Base-by-base conservation (phyloP, 2,888 invertebrate species). In the Erannis defoliaria region DNA sequence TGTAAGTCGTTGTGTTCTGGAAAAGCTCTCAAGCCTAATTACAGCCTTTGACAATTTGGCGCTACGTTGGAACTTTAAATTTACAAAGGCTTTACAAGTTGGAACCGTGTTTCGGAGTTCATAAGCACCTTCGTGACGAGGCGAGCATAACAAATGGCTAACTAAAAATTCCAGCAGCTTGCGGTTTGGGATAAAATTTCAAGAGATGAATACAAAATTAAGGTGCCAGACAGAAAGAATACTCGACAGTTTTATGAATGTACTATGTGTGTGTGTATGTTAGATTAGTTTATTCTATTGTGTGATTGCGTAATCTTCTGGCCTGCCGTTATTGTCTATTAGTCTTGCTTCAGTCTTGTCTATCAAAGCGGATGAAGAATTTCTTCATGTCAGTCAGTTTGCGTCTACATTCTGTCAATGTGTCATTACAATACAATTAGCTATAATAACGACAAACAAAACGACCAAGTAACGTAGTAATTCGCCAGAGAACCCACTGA, bases 151-250 rank as follows among this genome's bases (percentile, higher is more conserved):
- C 33, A 56, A 62, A 53, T 56, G 45, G 42, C 48, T 19, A 26
- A 33, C 62, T 62, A 56, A 62, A 56, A 62, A 62, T 51, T 51
- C 53, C 53, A 62, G 14, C 48, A 53, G 56, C 56, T 56, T 56
- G 62, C 48, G 53, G 48, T 53, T 62, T 57, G 53, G 46, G 62
- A 48, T 48, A 23, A 57, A 35, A 45, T 55, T 50, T 55, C 48
- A 60, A 53, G 59, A 59, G 59, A 53, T 59, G 58, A 59, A 59
- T 59, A 59, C 50, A 10, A 63, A 55, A 59, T 59, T 40, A 46
- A 40, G 26, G 12, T 26, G 14, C 46, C 40, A 56, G 42, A 53
- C 51, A 56, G 23, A 51, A 26, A 33, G 38, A 53, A 29, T 23
- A 14, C 29, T 19, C 29, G 35, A 19, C 31, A 38, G 26, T 37